phyloP scores from a whole-genome alignment of 2,888 invertebrate genomes.

The Stenodema calcarata region DNA sequence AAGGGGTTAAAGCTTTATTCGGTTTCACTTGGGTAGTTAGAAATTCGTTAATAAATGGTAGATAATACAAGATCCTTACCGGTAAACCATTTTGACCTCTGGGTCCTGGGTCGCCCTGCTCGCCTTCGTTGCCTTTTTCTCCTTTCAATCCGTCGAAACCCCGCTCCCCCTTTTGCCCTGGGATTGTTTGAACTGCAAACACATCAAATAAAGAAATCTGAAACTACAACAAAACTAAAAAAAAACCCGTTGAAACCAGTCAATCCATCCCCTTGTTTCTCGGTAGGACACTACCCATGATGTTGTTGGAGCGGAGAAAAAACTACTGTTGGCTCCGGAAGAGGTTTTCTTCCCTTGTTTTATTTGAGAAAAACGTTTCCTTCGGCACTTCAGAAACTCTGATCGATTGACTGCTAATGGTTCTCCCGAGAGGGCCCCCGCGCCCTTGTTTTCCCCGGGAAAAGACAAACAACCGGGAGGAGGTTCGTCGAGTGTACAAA shows the following conservation, averaged over 20 bases:
- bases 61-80: neutral
- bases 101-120: conserved; percentile 54
- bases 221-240: too few species aligned
- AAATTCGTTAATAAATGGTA: too few species aligned
- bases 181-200: conserved; percentile 45
- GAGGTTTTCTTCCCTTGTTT: neutral
- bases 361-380: conserved; percentile 8
- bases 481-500: neutral
- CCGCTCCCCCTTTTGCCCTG: conserved; percentile 56
- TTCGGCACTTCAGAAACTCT: conserved; percentile 9
- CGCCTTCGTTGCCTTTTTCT: conserved; percentile 60
- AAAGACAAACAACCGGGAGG: conserved; percentile 11
- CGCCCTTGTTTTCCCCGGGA: neutral
- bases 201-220: neutral
- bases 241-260: neutral
- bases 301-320: neutral
- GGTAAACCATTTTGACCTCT: conserved; percentile 11
- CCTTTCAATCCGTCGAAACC: conserved; percentile 58
- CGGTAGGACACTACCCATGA: neutral
- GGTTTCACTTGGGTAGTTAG: too few species aligned
- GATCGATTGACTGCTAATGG: conserved; percentile 32
- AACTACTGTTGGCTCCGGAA: neutral
- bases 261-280: neutral
- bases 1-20: too few species aligned
- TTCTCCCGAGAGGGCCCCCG: neutral